Conservation (phyloP, 2,888 invertebrate species). For the Hypercompe scribonia region DNA sequence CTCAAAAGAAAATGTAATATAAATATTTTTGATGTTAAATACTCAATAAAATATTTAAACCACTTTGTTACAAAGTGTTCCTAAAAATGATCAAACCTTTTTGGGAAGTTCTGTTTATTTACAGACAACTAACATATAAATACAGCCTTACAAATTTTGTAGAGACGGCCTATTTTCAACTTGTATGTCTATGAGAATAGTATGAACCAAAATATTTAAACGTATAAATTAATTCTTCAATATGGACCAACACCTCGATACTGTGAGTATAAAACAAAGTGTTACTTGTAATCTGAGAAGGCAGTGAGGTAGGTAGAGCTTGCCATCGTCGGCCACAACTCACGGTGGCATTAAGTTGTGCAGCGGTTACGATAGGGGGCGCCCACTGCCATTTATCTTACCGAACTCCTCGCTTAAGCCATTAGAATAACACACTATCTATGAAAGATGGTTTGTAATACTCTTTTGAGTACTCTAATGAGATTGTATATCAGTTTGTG, state of each 20-base stretch:
- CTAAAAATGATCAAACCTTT: neutral
- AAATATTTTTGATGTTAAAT: neutral
- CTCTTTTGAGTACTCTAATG: neutral
- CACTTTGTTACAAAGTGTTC: neutral
- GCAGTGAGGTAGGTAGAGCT: neutral
- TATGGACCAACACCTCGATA: neutral
- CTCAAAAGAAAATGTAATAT: too few species aligned
- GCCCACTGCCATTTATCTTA: conserved; percentile 12
- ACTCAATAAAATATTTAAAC: too few species aligned
- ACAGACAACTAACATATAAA: neutral
- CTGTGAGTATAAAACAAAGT: conserved; percentile 6
- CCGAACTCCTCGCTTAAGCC: conserved; percentile 8
- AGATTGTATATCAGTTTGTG: neutral
- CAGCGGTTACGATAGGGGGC: conserved; percentile 14
- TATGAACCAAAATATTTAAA: neutral
- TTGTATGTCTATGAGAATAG: neutral
- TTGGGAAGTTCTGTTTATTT: too few species aligned
- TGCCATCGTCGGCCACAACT: conserved; percentile 21
- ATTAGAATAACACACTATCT: conserved; percentile 7
- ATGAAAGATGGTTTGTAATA: conserved; percentile 4
- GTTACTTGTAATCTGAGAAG: conserved; percentile 13
- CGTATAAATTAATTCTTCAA: neutral
- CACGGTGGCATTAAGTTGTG: conserved; percentile 21
- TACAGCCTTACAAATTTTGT: neutral
- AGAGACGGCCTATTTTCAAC: neutral